Evolutionary conservation across 2,888 invertebrate genomes (phyloP).

Genomic region (Pseudococcus jackbeardsleyi): DNA sequence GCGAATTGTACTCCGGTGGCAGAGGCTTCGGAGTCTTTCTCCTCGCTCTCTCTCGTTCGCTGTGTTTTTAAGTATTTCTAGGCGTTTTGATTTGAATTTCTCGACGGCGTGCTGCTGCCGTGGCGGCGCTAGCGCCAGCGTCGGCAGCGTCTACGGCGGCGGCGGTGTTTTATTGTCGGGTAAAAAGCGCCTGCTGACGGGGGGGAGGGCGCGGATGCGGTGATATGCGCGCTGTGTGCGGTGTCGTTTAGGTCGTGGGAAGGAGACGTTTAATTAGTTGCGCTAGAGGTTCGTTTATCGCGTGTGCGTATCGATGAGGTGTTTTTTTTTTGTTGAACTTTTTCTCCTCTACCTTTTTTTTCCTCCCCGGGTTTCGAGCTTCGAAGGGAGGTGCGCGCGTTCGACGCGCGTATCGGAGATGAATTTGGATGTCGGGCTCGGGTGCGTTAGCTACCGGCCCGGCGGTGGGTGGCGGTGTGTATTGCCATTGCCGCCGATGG

Average conservation of each 20-base stretch:
- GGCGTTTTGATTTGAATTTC: slow-evolving; percentile 10
- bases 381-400: neutral
- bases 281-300: slow-evolving; percentile 7
- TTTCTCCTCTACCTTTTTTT: neutral
- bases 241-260: slow-evolving; percentile 17
- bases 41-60: neutral
- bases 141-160: neutral
- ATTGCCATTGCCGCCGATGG: neutral
- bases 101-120: neutral
- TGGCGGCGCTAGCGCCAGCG: neutral
- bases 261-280: slow-evolving; percentile 37
- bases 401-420: slow-evolving; percentile 10
- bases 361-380: neutral
- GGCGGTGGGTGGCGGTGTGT: neutral
- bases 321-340: slow-evolving; percentile 19
- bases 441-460: neutral
- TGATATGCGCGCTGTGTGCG: slow-evolving; percentile 7
- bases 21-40: neutral
- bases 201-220: neutral
- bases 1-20: neutral
- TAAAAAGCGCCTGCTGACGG: neutral
- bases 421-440: slow-evolving; percentile 8
- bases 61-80: slow-evolving; percentile 10
- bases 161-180: slow-evolving; percentile 10
- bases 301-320: slow-evolving; percentile 37